phyloP scores from a whole-genome alignment of 2,113 vertebrate genomes.

The Cyrtonyx montezumae region DNA sequence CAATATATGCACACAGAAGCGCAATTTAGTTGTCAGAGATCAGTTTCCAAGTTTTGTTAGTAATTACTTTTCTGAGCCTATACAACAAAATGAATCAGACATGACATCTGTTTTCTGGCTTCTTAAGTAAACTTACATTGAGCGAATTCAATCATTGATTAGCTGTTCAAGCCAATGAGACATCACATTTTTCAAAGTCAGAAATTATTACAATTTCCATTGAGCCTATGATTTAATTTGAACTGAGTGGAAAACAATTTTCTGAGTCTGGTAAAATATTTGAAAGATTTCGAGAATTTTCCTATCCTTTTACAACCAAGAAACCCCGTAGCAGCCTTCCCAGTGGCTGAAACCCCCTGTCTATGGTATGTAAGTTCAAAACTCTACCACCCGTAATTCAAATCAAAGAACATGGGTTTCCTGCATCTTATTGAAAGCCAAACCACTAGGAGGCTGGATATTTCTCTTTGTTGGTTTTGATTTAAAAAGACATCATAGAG shows the following conservation, averaged over 20 bases:
- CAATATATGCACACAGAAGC: neutral
- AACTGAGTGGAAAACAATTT: constrained; percentile 52
- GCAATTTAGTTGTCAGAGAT: constrained; percentile 50
- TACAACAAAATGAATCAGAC: constrained; percentile 56
- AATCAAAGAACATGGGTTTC: neutral
- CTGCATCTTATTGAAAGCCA: neutral
- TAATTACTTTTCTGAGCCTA: constrained; percentile 54
- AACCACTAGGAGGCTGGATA: neutral
- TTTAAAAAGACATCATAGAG: neutral
- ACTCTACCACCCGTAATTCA: neutral
- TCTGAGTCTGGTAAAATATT: constrained; percentile 24
- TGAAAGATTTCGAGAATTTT: constrained; percentile 27
- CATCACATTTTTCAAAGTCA: constrained; percentile 69
- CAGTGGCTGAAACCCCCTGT: neutral
- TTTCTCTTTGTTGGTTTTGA: neutral
- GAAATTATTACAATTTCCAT: constrained; percentile 64
- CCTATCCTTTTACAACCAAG: neutral
- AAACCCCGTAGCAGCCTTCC: neutral
- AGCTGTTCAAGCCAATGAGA: constrained; percentile 66
- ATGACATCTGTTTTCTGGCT: constrained; percentile 69
- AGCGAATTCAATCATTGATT: constrained; percentile 68
- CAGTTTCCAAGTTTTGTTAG: constrained; percentile 49
- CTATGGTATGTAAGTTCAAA: neutral
- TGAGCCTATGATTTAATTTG: constrained; percentile 37
- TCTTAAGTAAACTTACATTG: constrained; percentile 52